A percentile compares a stretch with the other conserved stretches of the same genome.
These are phyloP conservation scores for Quadriops clusia DNA, from an alignment of 2,888 invertebrate species.

Conservation along the genomic window DNA sequence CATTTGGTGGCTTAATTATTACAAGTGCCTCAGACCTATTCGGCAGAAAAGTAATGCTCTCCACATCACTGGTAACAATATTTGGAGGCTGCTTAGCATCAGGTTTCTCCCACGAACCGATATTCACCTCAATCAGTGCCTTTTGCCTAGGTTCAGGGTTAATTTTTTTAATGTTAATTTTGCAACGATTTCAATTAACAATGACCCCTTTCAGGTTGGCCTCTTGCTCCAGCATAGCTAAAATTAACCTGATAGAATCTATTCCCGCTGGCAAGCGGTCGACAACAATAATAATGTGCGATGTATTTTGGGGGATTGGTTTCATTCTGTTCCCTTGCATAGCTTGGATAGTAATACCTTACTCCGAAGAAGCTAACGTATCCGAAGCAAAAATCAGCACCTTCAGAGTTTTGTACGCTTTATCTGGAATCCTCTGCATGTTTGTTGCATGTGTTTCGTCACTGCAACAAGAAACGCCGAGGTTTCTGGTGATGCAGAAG, in stretches of 20 bases:
- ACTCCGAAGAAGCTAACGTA: conserved; percentile 9
- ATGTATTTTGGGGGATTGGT: too few relatives aligned
- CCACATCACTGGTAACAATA: conserved; percentile 29
- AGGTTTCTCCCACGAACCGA: conserved; percentile 33
- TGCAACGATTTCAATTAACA: background rate
- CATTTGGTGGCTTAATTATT: conserved; percentile 29
- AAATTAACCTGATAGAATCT: conserved; percentile 35
- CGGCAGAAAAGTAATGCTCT: conserved; percentile 32
- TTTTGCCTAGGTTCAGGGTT: conserved; percentile 37
- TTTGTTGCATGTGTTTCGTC: conserved; percentile 33
- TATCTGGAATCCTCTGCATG: conserved; percentile 31
- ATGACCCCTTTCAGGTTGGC: conserved; percentile 28
- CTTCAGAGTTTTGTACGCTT: conserved; percentile 36
- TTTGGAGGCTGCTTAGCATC: conserved; percentile 32
- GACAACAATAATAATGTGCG: too few relatives aligned
- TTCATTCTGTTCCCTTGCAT: too few relatives aligned
- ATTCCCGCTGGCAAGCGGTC: conserved; percentile 25
- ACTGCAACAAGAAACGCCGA: conserved; percentile 35
- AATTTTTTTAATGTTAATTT: too few relatives aligned
- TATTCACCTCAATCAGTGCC: conserved; percentile 29
- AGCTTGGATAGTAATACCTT: conserved; percentile 9
- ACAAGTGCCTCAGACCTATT: conserved; percentile 31
- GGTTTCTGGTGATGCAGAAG: conserved; percentile 32
- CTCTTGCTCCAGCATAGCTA: conserved; percentile 27
- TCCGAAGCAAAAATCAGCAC: conserved; percentile 21